Conservation (phyloP, 2,797 vertebrate species). For the Microtus agrestis region DNA sequence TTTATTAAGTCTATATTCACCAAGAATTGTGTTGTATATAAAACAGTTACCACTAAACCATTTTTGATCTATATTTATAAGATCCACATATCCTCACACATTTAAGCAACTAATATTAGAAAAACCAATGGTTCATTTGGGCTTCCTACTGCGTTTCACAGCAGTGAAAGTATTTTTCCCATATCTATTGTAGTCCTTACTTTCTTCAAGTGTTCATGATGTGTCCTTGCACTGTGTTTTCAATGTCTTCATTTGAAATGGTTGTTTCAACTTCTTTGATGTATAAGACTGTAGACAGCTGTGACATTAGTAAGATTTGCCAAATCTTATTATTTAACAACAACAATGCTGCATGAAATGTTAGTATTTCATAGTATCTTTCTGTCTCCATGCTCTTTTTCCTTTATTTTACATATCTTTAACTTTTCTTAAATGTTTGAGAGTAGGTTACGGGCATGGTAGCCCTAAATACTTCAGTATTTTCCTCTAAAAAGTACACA, state of each 20-base stretch:
- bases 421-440: neutral
- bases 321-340: slow-evolving; percentile 3
- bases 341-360: neutral
- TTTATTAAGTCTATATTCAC: neutral
- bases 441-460: neutral
- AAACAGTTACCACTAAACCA: neutral
- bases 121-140: neutral
- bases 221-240: neutral
- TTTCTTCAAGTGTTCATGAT: neutral
- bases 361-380: neutral
- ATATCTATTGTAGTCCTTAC: neutral
- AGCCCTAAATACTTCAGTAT: neutral
- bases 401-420: neutral
- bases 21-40: neutral
- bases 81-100: neutral
- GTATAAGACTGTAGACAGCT: neutral
- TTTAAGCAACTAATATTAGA: neutral
- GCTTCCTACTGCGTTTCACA: neutral
- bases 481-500: neutral
- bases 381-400: neutral
- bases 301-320: neutral
- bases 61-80: neutral
- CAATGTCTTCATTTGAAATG: neutral
- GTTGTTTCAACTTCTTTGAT: neutral
- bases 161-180: neutral